Conservation (phyloP, 2,797 vertebrate genomes). For the Enteromius unitaeniatus region DNA sequence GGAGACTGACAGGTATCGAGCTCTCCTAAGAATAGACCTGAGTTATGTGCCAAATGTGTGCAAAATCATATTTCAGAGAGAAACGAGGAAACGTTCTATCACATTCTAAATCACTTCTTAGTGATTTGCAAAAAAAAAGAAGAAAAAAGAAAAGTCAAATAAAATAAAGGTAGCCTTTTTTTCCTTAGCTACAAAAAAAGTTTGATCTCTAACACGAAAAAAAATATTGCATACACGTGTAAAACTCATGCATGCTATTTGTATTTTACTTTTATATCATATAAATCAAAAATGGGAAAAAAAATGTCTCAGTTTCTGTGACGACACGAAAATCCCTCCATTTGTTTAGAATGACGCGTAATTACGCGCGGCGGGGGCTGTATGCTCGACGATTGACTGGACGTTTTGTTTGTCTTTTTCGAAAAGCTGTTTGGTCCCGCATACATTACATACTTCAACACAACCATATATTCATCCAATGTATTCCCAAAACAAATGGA, state of each 20-base stretch:
- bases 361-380: not conserved
- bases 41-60: constrained; percentile 47
- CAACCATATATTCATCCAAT: not conserved
- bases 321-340: not conserved
- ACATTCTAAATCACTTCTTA: not conserved
- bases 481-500: not conserved
- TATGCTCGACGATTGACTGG: not conserved
- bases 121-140: not conserved
- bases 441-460: not conserved
- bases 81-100: constrained; percentile 11
- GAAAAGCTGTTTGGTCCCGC: not conserved
- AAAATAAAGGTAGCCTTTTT: not conserved
- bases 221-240: not conserved
- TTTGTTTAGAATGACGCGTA: not conserved
- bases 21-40: constrained; percentile 16
- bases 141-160: too few relatives aligned
- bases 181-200: not conserved
- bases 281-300: too few relatives aligned
- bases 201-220: not conserved
- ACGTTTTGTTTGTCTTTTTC: not conserved
- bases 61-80: constrained; percentile 51
- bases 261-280: not conserved
- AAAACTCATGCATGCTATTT: not conserved
- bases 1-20: constrained; percentile 71
- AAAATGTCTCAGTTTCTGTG: too few relatives aligned